phyloP scores from a whole-genome alignment of 2,888 invertebrate species.

The Apamea epomidion region DNA sequence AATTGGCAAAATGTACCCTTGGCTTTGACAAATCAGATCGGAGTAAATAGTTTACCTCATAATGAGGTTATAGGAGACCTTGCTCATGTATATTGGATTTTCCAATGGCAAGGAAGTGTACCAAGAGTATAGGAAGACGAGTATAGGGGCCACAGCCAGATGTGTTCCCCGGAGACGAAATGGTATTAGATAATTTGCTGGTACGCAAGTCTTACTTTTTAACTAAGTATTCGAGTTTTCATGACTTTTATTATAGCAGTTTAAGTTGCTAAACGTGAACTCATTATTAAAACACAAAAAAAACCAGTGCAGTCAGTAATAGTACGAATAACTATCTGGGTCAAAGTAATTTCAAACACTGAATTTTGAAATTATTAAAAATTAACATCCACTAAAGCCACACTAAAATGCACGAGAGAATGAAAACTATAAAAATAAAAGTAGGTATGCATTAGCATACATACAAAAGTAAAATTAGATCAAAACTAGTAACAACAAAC shows the following conservation, averaged over 20 bases:
- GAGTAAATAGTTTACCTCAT: constrained; percentile 64
- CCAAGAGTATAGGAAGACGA: constrained; percentile 4
- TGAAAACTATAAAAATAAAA: neutral
- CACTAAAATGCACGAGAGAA: neutral
- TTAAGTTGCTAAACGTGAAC: neutral
- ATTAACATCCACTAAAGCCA: neutral
- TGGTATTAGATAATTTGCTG: constrained; percentile 5
- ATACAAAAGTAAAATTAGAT: neutral
- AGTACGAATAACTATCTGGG: no score
- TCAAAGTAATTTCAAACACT: neutral
- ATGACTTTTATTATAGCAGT: neutral
- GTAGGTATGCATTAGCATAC: neutral
- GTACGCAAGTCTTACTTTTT: neutral
- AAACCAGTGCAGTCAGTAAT: no score
- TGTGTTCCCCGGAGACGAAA: constrained; percentile 3
- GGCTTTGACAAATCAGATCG: constrained; percentile 60
- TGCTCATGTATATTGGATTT: constrained; percentile 63
- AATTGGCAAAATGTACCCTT: constrained; percentile 28
- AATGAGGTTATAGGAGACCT: constrained; percentile 57
- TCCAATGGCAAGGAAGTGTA: constrained; percentile 37
- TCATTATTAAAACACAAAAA: neutral
- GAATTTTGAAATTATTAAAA: neutral
- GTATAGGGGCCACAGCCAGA: constrained; percentile 22
- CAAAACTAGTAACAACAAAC: neutral
- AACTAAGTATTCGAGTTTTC: neutral